Evolutionary conservation across 1,140 invertebrate species (phyloP), one percentile per base, ranked within the genome.

Genomic region (Reticulitermes speratus): DNA sequence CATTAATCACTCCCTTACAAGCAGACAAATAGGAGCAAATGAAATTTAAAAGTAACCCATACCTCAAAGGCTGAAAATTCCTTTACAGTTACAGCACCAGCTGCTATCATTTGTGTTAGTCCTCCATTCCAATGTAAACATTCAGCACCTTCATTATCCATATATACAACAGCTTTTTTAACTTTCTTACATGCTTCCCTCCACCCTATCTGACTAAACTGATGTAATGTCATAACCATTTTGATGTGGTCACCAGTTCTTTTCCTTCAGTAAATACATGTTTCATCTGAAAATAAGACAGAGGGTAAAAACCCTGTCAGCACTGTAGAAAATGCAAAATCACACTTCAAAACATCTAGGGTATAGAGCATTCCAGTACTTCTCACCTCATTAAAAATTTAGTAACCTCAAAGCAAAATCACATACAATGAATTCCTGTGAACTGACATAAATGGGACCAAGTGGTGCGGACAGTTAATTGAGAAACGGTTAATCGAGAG

Each of bases 71-170:
- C 82, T 30, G 94, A 94, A 87, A 94, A 92, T 88, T 92, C 92
- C 88, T 93, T 94, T 0, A 94, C 92, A 88, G 90, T 91, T 38
- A 91, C 88, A 65, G 93, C 94, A 85, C 94, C 94, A 75, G 91
- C 91, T 44, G 90, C 89, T 7, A 93, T 87, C 48, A 94, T 88
- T 87, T 91, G 90, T 83, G 91, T 90, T n/a, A 93, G 88, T 12
- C 94, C 94, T 12, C 94, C 94, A 88, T 94, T 91, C 94, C 94
- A 95, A 88, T 94, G 94, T 32, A 94, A 89, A 88, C 93, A 92
- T 89, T 94, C 94, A 19, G 93, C 92, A 87, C 91, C 91, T 55
- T 89, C 88, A 87, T 93, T 91, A 88, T 95, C 94, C 59, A 94
- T 89, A 88, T 93, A 94, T 12, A 95, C 93, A 8, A 93, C 91